phyloP scores from a whole-genome alignment of 2,113 vertebrate genomes.

The Oceanodroma tethys region DNA sequence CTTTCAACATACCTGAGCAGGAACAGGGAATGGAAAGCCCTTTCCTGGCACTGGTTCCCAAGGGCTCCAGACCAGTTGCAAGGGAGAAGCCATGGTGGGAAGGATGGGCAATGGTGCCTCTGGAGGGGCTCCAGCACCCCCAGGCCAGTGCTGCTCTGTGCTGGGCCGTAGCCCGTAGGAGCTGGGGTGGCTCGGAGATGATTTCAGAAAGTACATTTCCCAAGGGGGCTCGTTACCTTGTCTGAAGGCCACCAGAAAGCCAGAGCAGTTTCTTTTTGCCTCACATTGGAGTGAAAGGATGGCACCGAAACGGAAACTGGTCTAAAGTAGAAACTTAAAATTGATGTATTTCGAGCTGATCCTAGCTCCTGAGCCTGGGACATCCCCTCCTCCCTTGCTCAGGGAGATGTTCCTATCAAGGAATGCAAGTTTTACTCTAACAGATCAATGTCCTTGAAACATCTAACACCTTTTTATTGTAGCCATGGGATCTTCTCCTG shows the following conservation, averaged over 20 bases:
- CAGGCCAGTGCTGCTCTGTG: not conserved
- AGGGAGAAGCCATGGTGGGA: not conserved
- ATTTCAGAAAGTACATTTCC: not conserved
- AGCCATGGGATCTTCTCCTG: not conserved
- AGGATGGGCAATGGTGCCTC: not conserved
- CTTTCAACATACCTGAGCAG: not conserved
- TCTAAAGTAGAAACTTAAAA: not conserved
- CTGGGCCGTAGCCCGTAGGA: not conserved
- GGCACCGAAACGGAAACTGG: rapidly evolving
- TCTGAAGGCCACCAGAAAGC: not conserved
- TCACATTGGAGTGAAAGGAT: not conserved
- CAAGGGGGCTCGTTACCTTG: not conserved
- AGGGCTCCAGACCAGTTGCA: not conserved
- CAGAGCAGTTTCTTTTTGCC: not conserved
- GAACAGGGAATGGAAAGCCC: not conserved
- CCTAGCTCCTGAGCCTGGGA: not conserved
- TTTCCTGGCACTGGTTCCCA: not conserved
- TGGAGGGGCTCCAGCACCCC: not conserved
- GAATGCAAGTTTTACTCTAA: not conserved
- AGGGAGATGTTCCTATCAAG: not conserved
- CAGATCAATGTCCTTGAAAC: not conserved
- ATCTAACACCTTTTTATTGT: not conserved
- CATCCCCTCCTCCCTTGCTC: not conserved
- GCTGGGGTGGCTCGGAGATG: not conserved
- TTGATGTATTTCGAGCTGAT: not conserved